Base-by-base conservation (phyloP, 2,888 invertebrate species). In the Charanyca ferruginea region DNA sequence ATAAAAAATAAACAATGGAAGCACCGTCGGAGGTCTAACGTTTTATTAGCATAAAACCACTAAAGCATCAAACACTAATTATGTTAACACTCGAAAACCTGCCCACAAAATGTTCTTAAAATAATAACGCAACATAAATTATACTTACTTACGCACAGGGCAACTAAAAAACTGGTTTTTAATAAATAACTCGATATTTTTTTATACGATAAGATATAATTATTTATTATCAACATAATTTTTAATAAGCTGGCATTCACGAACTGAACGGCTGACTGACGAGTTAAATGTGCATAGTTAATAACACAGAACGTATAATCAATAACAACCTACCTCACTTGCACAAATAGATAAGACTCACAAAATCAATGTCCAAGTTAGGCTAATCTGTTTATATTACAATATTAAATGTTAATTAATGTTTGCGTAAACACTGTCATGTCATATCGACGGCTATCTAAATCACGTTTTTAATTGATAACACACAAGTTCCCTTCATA, bases 1-100 rank as follows among this genome's bases (percentile, higher is more conserved):
- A 89, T n/a, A 87, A 83, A 86, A 89, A 90, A 90, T 83, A 90
- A 89, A 88, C 87, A 89, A 81, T 73, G 69, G 67, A 47, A 35
- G 72, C 71, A 66, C 69, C 71, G 82, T 73, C 65, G 81, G 83
- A 79, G 83, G 84, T 86, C 84, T 80, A 80, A 80, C 74, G 70
- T 86, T 86, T 87, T 86, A 83, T 79, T 66, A 83, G 83, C 78
- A 79, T 73, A 80, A 73, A 77, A 83, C 79, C 79, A 80, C 73
- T 79, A 82, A 52, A 68, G 35, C 65, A 68, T 70, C 63, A 82
- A 77, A 83, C 66, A 78, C 74, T 85, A 82, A 86, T 86, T 82
- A 78, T 79, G 82, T 85, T 83, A 82, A 63, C 69, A 61, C 66
- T 68, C 20, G 41, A 53, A 67, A 55, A 66, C n/a, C 47, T 57